Percentiles rank a stretch among this genome's conserved stretches.
phyloP scores from a whole-genome alignment of 2,797 vertebrate species.

The Ambastaia sidthimunki region DNA sequence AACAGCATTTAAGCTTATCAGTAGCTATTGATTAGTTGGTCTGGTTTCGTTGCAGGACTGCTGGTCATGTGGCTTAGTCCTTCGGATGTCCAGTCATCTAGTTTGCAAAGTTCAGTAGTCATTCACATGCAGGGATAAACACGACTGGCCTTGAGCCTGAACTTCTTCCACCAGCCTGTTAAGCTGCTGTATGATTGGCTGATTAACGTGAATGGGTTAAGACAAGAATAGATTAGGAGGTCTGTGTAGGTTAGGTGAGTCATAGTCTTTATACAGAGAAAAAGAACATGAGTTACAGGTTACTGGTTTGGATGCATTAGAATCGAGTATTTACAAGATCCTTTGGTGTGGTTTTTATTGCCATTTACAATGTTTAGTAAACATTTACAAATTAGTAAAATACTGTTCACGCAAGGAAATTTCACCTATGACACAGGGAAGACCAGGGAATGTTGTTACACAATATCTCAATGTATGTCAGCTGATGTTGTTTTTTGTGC shows the following conservation, averaged over 20 bases:
- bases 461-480: too few relatives aligned
- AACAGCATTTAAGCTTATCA: too few relatives aligned
- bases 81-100: background rate
- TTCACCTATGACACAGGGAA: too few relatives aligned
- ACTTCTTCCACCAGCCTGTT: constrained; percentile 19
- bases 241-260: background rate
- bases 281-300: background rate
- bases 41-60: background rate
- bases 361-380: too few relatives aligned
- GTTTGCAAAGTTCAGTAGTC: constrained; percentile 20
- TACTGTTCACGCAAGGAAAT: too few relatives aligned
- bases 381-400: too few relatives aligned
- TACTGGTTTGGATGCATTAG: too few relatives aligned
- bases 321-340: too few relatives aligned
- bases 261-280: background rate
- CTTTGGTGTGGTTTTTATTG: too few relatives aligned
- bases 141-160: constrained; percentile 9
- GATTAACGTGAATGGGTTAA: constrained; percentile 18
- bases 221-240: constrained; percentile 18
- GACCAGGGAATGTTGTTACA: too few relatives aligned
- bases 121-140: constrained; percentile 24
- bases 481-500: too few relatives aligned
- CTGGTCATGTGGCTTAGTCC: background rate
- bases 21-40: background rate
- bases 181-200: constrained; percentile 44